Percentiles rank a stretch among this genome's conserved stretches.
Conservation (phyloP, 1,140 invertebrate species). For the Procambarus clarkii region DNA sequence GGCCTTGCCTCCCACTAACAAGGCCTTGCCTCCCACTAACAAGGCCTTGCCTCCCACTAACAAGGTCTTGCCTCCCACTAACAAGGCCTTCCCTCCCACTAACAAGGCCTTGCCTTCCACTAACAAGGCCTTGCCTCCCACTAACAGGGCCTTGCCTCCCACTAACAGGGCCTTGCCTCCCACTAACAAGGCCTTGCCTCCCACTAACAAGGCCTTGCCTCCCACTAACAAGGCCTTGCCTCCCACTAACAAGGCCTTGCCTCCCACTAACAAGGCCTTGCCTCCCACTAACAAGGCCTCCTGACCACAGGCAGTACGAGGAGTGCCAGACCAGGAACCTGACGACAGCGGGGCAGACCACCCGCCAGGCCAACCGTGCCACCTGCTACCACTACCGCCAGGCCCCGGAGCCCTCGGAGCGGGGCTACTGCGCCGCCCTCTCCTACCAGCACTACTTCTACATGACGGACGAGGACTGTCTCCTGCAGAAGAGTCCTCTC, state of each 20-base stretch:
- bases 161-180: background rate
- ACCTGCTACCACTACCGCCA: constrained; percentile 50
- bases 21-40: too few relatives aligned
- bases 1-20: too few relatives aligned
- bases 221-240: background rate
- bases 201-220: background rate
- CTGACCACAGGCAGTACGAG: background rate
- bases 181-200: background rate
- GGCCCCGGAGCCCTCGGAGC: background rate
- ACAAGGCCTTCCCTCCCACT: background rate
- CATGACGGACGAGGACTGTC: constrained; percentile 50
- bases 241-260: background rate
- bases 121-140: background rate
- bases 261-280: background rate
- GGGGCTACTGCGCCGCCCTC: constrained; percentile 26
- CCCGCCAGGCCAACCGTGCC: background rate
- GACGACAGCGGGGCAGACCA: constrained; percentile 11
- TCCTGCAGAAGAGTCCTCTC: constrained; percentile 38
- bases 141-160: background rate
- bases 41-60: background rate
- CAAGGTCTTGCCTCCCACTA: background rate
- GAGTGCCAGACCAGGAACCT: constrained; percentile 26
- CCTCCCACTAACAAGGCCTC: background rate
- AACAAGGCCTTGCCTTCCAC: too few relatives aligned
- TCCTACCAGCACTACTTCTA: constrained; percentile 56